Conservation (phyloP, 2,113 vertebrate genomes). For the Oncorhynchus clarkii region DNA sequence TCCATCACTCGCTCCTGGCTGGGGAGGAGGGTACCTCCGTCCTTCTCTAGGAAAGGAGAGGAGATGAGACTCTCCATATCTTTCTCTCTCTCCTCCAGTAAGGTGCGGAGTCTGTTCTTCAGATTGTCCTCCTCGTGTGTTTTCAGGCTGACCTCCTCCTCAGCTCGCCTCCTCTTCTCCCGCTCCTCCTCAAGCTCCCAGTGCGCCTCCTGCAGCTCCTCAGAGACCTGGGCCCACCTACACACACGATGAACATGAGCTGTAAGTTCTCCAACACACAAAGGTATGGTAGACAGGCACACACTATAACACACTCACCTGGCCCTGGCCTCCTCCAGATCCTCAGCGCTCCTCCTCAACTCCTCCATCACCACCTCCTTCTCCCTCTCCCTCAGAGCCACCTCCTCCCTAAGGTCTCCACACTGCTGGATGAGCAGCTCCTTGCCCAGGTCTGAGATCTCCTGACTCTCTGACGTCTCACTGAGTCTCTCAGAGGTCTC, state of each 20-base stretch:
- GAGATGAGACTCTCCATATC: neutral
- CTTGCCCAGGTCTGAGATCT: slow-evolving; percentile 51
- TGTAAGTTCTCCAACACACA: neutral
- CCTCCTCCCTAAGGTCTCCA: slow-evolving; percentile 66
- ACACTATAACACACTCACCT: slow-evolving; percentile 54
- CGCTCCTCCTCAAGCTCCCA: slow-evolving; percentile 59
- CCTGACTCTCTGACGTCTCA: slow-evolving; percentile 24
- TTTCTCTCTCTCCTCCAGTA: slow-evolving; percentile 38
- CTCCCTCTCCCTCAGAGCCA: slow-evolving; percentile 68
- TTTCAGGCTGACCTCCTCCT: slow-evolving; percentile 57
- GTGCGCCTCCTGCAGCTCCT: slow-evolving; percentile 62
- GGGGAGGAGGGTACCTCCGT: too few species aligned
- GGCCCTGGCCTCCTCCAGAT: slow-evolving; percentile 66
- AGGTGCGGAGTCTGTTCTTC: slow-evolving; percentile 53
- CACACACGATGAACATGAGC: neutral
- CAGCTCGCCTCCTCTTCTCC: slow-evolving; percentile 43
- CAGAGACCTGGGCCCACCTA: slow-evolving; percentile 67
- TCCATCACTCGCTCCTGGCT: too few species aligned
- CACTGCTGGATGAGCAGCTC: slow-evolving; percentile 66
- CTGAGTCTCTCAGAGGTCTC: neutral
- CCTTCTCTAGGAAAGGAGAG: slow-evolving; percentile 3
- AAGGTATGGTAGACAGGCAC: neutral
- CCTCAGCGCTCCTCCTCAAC: slow-evolving; percentile 58
- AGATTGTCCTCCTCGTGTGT: slow-evolving; percentile 52
- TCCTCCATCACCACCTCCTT: slow-evolving; percentile 61